Percentiles rank a stretch among this genome's conserved stretches.
Evolutionary conservation across 2,113 vertebrate genomes (phyloP).

Genomic region (Scatophagus argus): DNA sequence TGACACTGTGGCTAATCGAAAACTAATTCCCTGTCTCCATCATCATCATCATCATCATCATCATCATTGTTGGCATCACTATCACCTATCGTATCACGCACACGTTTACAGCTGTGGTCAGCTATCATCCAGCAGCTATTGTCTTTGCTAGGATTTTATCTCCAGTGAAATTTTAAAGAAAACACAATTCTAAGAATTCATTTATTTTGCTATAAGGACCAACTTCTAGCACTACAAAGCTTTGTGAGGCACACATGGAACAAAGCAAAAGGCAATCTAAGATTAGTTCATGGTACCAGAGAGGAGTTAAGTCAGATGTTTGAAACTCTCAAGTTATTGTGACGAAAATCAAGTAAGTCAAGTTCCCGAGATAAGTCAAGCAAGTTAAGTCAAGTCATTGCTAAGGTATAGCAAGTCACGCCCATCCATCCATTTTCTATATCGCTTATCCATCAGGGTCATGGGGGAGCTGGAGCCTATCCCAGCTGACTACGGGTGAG

Average conservation of each 20-base stretch:
- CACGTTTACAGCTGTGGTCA: slow-evolving; percentile 15
- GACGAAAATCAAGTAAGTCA: too few species aligned
- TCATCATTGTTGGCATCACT: slow-evolving; percentile 51
- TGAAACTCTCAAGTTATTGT: too few species aligned
- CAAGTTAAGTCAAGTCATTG: too few species aligned
- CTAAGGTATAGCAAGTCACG: too few species aligned
- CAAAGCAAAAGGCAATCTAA: too few species aligned
- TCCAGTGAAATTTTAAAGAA: neutral
- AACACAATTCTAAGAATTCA: neutral
- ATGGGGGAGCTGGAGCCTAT: too few species aligned
- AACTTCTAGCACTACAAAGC: neutral
- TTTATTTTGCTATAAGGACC: neutral
- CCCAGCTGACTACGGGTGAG: too few species aligned
- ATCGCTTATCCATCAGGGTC: too few species aligned
- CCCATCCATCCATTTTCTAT: too few species aligned
- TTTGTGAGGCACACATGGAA: neutral
- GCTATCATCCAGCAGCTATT: slow-evolving; percentile 25
- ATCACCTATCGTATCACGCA: slow-evolving; percentile 33
- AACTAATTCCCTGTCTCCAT: slow-evolving; percentile 77
- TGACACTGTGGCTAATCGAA: slow-evolving; percentile 77
- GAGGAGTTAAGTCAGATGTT: too few species aligned
- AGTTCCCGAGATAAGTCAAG: too few species aligned
- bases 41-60: slow-evolving; percentile 58
- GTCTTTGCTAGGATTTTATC: slow-evolving; percentile 19
- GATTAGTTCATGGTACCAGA: neutral